phyloP scores from a whole-genome alignment of 1,140 invertebrate genomes.

The Coelopa frigida region DNA sequence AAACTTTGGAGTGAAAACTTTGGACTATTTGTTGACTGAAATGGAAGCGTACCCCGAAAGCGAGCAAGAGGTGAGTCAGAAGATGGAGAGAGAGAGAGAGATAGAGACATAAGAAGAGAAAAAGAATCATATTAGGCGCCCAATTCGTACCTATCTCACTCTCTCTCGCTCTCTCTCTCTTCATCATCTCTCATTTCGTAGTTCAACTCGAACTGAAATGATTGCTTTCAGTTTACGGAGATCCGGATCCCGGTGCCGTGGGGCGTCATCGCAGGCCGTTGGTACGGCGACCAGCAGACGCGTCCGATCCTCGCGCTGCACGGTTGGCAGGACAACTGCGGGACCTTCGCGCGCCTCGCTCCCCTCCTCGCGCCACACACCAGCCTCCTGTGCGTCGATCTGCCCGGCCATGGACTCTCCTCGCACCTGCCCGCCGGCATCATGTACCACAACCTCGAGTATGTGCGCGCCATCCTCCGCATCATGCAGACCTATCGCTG shows the following conservation, averaged over 20 bases:
- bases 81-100: not conserved
- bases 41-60: too few species aligned
- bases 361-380: constrained; percentile 48
- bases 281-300: constrained; percentile 55
- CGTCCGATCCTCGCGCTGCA: constrained; percentile 61
- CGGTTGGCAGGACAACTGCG: constrained; percentile 67
- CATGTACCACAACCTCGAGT: constrained; percentile 51
- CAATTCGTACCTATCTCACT: not conserved
- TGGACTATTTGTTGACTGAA: too few species aligned
- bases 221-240: constrained; percentile 46
- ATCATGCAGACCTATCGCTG: constrained; percentile 57
- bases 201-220: too few species aligned
- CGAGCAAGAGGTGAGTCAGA: not conserved
- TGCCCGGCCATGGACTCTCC: constrained; percentile 62
- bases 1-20: too few species aligned
- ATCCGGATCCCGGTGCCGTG: constrained; percentile 54
- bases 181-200: too few species aligned
- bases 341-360: constrained; percentile 59
- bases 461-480: constrained; percentile 48
- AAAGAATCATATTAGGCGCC: not conserved
- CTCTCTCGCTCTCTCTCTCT: not conserved
- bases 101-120: not conserved
- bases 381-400: constrained; percentile 58
- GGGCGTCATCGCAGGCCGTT: constrained; percentile 57
- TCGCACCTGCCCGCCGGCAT: constrained; percentile 54